Conservation (phyloP, 2,888 invertebrate genomes). For the Ophion costatus region DNA sequence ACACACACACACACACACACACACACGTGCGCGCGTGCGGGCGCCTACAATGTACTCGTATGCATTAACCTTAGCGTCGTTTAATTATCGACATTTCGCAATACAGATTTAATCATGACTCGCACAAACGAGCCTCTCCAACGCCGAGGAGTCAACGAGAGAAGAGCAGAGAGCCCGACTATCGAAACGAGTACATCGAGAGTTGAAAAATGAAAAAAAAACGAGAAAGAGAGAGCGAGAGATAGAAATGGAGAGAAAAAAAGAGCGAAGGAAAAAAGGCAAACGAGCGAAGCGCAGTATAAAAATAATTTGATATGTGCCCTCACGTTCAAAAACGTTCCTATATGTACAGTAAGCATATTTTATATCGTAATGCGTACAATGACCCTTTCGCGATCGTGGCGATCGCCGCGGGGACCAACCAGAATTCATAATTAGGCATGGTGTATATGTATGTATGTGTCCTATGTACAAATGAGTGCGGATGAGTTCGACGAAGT, state of each 20-base stretch:
- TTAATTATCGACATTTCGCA: conserved; percentile 67
- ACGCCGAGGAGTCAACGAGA: conserved; percentile 23
- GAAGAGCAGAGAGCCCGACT: not conserved
- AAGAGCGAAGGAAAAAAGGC: not conserved
- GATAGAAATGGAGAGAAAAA: not conserved
- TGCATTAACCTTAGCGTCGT: conserved; percentile 26
- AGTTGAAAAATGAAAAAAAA: conserved; percentile 3
- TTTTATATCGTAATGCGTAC: no score
- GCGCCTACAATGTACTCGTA: conserved; percentile 7
- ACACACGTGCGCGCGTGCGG: conserved; percentile 9
- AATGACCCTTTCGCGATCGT: no score
- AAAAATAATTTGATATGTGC: no score
- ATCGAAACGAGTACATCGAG: not conserved
- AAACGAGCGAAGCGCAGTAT: no score
- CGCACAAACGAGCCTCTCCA: conserved; percentile 41
- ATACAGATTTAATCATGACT: conserved; percentile 62
- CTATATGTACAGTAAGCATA: no score
- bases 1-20: conserved; percentile 11
- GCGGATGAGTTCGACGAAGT: no score
- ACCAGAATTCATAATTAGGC: no score
- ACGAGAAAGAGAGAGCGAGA: not conserved
- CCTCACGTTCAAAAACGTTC: not conserved
- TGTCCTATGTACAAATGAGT: no score
- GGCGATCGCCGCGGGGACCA: no score
- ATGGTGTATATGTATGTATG: no score